These are phyloP conservation scores for Drosophila neutralis DNA, from an alignment of 2,888 invertebrate species.

Conservation along the genomic window DNA sequence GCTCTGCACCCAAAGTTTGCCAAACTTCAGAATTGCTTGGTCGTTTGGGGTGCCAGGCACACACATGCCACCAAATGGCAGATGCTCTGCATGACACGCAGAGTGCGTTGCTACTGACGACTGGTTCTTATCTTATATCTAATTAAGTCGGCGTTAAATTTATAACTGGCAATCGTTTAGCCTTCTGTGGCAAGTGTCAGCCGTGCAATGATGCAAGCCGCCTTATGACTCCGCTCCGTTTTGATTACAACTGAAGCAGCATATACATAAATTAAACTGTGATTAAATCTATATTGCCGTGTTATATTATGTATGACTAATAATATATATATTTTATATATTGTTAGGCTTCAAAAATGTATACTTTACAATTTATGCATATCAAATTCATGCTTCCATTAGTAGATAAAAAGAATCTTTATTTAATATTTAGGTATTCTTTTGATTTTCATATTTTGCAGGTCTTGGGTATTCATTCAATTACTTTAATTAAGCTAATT, in stretches of 20 bases:
- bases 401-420: background rate
- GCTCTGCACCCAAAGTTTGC: conserved; percentile 27
- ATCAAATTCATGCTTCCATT: background rate
- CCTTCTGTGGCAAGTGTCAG: conserved; percentile 23
- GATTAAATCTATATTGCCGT: background rate
- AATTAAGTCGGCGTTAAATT: conserved; percentile 47
- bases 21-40: conserved; percentile 5
- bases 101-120: conserved; percentile 17
- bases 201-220: background rate
- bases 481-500: background rate
- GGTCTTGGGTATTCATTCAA: background rate
- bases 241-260: background rate
- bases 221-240: background rate
- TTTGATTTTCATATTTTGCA: background rate
- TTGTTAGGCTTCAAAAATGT: background rate
- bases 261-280: background rate
- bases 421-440: background rate
- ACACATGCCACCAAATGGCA: conserved; percentile 32
- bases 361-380: background rate
- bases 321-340: background rate
- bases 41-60: background rate
- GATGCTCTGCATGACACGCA: conserved; percentile 32
- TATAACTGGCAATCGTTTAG: conserved; percentile 41
- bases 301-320: background rate
- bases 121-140: conserved; percentile 40